A percentile compares a stretch with the other conserved stretches of the same genome.
phyloP scores from a whole-genome alignment of 2,888 invertebrate species.

The Dromius quadrimaculatus region DNA sequence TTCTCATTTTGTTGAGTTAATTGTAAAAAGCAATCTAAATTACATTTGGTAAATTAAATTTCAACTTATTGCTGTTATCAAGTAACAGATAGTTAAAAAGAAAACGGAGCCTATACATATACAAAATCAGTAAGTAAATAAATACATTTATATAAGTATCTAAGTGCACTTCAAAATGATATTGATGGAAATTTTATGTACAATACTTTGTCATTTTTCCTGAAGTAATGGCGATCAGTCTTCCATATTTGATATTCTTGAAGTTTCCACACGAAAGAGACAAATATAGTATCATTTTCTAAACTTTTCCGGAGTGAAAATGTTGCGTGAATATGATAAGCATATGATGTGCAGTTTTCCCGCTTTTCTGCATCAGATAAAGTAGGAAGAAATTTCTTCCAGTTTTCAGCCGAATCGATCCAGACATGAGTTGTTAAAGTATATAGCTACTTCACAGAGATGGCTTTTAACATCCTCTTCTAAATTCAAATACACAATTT shows the following conservation, averaged over 20 bases:
- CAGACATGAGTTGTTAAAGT: constrained; percentile 18
- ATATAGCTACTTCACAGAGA: constrained; percentile 6
- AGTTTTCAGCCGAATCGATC: constrained; percentile 29
- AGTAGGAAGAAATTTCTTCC: constrained; percentile 5
- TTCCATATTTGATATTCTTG: too few relatives aligned
- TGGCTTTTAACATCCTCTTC: not conserved
- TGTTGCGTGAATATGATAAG: constrained; percentile 16
- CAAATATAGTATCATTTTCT: constrained; percentile 1
- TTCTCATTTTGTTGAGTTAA: too few relatives aligned
- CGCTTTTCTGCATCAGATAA: not conserved
- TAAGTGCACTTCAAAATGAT: too few relatives aligned
- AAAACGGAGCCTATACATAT: too few relatives aligned
- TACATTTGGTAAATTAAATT: too few relatives aligned
- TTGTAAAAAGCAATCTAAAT: too few relatives aligned
- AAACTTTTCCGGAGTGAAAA: not conserved
- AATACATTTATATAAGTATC: too few relatives aligned
- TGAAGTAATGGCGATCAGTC: not conserved
- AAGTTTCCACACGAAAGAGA: not conserved
- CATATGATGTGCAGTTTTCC: not conserved
- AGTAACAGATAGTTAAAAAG: too few relatives aligned
- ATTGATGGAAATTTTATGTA: too few relatives aligned
- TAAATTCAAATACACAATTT: not conserved
- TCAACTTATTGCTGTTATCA: too few relatives aligned
- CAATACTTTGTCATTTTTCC: too few relatives aligned
- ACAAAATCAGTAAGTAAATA: too few relatives aligned